These are phyloP conservation scores for Cephus pygmeus DNA, from an alignment of 2,888 invertebrate species.

Conservation along the genomic window DNA sequence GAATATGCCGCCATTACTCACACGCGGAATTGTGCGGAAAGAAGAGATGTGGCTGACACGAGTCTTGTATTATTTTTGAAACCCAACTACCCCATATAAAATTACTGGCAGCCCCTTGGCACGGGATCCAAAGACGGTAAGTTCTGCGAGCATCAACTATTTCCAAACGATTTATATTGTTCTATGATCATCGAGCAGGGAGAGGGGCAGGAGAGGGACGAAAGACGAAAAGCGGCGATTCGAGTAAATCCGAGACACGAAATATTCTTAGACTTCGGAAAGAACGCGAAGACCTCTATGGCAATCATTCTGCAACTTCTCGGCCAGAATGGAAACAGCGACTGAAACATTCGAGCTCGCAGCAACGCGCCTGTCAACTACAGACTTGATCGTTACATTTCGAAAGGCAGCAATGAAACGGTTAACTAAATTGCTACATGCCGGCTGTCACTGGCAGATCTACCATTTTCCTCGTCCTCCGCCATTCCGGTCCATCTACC, in stretches of 20 bases:
- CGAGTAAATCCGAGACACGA: background rate
- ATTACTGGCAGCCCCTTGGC: background rate
- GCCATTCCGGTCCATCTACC: background rate
- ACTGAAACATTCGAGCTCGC: slow-evolving; percentile 46
- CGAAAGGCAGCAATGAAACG: slow-evolving; percentile 64
- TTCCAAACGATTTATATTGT: background rate
- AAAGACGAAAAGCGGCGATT: background rate
- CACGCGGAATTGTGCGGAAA: slow-evolving; percentile 44
- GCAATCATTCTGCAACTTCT: background rate
- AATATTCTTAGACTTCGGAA: background rate
- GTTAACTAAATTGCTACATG: slow-evolving; percentile 63
- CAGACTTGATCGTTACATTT: slow-evolving; percentile 62
- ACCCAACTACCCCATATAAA: background rate
- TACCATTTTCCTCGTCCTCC: slow-evolving; percentile 19
- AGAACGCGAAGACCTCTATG: background rate
- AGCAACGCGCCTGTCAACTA: slow-evolving; percentile 51
- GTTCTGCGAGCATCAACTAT: background rate
- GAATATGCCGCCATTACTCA: slow-evolving; percentile 52
- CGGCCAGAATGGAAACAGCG: slow-evolving; percentile 1
- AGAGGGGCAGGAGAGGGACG: background rate
- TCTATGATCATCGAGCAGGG: background rate
- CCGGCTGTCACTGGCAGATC: slow-evolving; percentile 57
- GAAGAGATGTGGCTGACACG: slow-evolving; percentile 47
- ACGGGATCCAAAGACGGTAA: background rate
- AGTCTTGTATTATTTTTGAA: slow-evolving; percentile 40